Evolutionary conservation across 2,797 vertebrate species (phyloP), one percentile per base, ranked within the genome.

Genomic region (Hydrophis major): DNA sequence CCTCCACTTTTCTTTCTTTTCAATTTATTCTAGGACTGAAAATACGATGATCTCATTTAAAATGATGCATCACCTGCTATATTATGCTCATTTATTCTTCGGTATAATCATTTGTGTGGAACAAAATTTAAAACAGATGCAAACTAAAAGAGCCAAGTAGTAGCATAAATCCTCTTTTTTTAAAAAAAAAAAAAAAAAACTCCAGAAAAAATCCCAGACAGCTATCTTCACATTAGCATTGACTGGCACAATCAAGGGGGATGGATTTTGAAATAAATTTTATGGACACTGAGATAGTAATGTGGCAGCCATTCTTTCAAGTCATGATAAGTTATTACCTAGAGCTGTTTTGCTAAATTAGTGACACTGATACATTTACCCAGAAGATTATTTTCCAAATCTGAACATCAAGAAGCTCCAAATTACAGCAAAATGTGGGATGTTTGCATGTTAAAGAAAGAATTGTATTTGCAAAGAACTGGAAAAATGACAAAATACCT

Each of bases 331-430:
- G 1, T 83, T 13, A 93, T 32, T 47, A 83, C 22, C n/a, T 90
- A 61, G 87, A 93, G 89, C 50, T 86, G 57, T 89, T 86, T 91
- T 2, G 47, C 32, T 83, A 92, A 89, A 87, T 91, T 37, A 92
- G 91, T 91, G 90, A 89, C 88, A 89, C 47, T 93, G 89, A 91
- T 83, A 91, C 60, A 87, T 28, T 83, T 55, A 86, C 53, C 13
- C n/a, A 47, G 50, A 78, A 92, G 74, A 94, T 89, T 89, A 86
- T 42, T 93, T 93, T 92, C 86, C 78, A 94, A 91, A 93, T 88
- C 61, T 93, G 27, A 90, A 92, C 3, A 89, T 92, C 92, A 91
- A 86, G 61, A 94, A 42, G 0, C 57, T 69, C 57, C 88, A 87
- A 87, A 90, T 91, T 89, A 60, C 66, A 92, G 83, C 20, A 74